Evolutionary conservation across 2,797 vertebrate species (phyloP), one percentile per base, ranked within the genome.

Genomic region (Danio tinwini): DNA sequence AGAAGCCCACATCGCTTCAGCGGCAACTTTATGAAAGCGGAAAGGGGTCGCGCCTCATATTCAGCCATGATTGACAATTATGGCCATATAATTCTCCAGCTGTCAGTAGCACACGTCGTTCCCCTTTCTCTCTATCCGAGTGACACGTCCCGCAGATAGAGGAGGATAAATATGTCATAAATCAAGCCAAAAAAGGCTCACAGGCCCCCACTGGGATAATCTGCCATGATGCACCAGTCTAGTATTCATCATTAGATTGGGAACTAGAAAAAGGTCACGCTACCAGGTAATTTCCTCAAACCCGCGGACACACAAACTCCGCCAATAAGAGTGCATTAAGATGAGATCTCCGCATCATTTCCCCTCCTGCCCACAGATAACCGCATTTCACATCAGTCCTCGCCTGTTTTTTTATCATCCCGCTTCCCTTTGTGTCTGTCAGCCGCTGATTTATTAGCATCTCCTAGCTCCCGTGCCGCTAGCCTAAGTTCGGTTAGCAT

Each of bases 21-120:
- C 81, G 88, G 93, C 92, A 93, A 92, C 95, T 95, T 93, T 94
- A 95, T 94, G 92, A 95, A 94, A 94, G 93, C 91, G 91, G 91
- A 92, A 90, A 90, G 92, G 64, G 29, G 91, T 93, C 91, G 90
- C 90, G 86, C 88, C 94, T 94, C 93, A 91, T 92, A 91, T 94
- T 93, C 88, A 90, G 91, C 93, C 90, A 92, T 95, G 96, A 97
- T 95, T 94, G 94, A 95, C 95, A 96, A 94, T 97, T 95, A 97
- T 89, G 91, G 94, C 94, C 91, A 93, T 94, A 94, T 96, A 95
- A 96, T 95, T 95, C 94, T 91, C 93, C 92, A 56, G 92, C 91
- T 93, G 84, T 87, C 87, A 86, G 78, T 85, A 81, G 78, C 75
- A 61, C 74, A 74, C 50, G n/a, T 70, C 81, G 59, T 73, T 82